Conservation (phyloP, 2,797 vertebrate genomes). For the Gymnocypris eckloni region DNA sequence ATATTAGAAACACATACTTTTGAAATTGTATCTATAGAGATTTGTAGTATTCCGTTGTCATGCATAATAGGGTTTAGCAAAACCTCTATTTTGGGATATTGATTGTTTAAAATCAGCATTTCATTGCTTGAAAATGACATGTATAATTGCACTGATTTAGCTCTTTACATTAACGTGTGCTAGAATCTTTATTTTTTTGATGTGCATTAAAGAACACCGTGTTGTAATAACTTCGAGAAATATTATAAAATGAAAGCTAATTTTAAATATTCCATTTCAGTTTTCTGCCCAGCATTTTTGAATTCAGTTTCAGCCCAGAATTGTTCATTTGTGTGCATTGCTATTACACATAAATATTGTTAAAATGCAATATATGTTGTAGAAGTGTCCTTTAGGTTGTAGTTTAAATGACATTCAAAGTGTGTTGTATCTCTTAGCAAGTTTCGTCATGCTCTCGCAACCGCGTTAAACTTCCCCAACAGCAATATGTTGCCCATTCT, state of each 20-base stretch:
- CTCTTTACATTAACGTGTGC: background rate
- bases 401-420: background rate
- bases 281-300: background rate
- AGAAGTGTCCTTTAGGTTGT: background rate
- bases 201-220: background rate
- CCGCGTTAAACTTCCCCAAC: conserved; percentile 28
- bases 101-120: too few species aligned
- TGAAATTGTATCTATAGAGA: background rate
- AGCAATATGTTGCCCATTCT: conserved; percentile 50
- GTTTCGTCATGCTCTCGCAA: conserved; percentile 12
- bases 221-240: background rate
- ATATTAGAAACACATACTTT: background rate
- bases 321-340: background rate
- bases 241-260: background rate
- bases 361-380: background rate
- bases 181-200: background rate
- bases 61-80: too few species aligned
- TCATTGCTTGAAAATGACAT: background rate
- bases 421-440: background rate
- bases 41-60: background rate
- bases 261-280: background rate
- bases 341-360: background rate
- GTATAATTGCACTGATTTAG: background rate
- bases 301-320: background rate
- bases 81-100: too few species aligned